Conservation (phyloP, 2,113 vertebrate species). For the Salminus brasiliensis region DNA sequence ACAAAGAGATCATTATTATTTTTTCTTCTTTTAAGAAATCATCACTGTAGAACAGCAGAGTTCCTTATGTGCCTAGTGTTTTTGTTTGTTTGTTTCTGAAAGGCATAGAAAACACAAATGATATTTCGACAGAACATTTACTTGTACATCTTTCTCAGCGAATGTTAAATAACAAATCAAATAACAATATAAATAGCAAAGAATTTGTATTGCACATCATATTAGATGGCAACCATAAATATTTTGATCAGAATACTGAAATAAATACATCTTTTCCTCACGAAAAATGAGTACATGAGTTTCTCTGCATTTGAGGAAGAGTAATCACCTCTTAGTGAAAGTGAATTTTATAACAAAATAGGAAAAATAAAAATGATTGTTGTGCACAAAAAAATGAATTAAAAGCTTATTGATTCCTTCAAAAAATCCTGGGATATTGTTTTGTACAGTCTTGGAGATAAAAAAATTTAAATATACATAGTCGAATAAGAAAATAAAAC, state of each 20-base stretch:
- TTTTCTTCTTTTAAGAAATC: background rate
- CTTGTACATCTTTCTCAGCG: constrained; percentile 73
- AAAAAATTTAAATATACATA: constrained; percentile 75
- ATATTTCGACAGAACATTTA: constrained; percentile 66
- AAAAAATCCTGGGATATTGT: constrained; percentile 61
- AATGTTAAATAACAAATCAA: constrained; percentile 76
- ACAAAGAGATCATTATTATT: constrained; percentile 52
- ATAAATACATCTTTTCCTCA: constrained; percentile 74
- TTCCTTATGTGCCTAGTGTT: constrained; percentile 33
- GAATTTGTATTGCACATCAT: constrained; percentile 69
- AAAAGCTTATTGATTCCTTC: constrained; percentile 60
- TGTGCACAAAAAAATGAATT: constrained; percentile 46
- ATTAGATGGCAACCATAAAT: constrained; percentile 74
- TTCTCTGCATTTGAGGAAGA: constrained; percentile 64
- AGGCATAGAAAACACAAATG: constrained; percentile 73
- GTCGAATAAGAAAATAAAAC: constrained; percentile 68
- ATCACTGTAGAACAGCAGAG: constrained; percentile 53
- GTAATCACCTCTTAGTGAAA: constrained; percentile 57
- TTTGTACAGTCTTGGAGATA: constrained; percentile 73
- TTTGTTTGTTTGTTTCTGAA: constrained; percentile 68
- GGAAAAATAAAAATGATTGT: constrained; percentile 62
- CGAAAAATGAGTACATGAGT: constrained; percentile 65
- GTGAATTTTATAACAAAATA: constrained; percentile 64
- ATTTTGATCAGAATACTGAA: constrained; percentile 76
- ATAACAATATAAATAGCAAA: constrained; percentile 73